phyloP scores from a whole-genome alignment of 2,888 invertebrate genomes.

The Tupiocoris notatus region DNA sequence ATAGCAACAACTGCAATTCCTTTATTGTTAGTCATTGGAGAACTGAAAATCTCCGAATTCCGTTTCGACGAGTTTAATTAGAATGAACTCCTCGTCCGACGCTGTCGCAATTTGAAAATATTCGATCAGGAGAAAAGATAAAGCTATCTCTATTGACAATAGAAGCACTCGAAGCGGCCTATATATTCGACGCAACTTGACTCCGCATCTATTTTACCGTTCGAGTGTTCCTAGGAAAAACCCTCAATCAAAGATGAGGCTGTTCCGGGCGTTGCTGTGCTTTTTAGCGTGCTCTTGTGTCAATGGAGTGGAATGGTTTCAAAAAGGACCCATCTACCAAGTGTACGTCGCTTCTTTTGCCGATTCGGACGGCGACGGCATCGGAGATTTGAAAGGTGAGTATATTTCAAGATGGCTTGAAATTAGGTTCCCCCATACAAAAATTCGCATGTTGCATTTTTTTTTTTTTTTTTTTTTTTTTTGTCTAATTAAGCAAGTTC shows the following conservation, averaged over 20 bases:
- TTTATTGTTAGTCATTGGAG: too few relatives aligned
- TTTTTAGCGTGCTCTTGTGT: not conserved
- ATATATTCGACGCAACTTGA: not conserved
- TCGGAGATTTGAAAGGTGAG: constrained; percentile 76
- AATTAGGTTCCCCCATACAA: too few relatives aligned
- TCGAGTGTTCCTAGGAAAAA: too few relatives aligned
- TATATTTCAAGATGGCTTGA: too few relatives aligned
- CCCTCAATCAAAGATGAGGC: not conserved
- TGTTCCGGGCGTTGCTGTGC: constrained; percentile 3
- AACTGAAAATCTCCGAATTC: too few relatives aligned
- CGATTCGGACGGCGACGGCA: constrained; percentile 80
- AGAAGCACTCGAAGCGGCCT: not conserved
- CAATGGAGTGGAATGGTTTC: constrained; percentile 66
- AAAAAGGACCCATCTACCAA: constrained; percentile 77
- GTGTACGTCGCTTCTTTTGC: constrained; percentile 81
- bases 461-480: too few relatives aligned
- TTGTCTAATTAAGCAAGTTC: too few relatives aligned
- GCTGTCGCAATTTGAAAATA: not conserved
- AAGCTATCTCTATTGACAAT: not conserved
- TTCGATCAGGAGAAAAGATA: not conserved
- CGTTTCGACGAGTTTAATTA: too few relatives aligned
- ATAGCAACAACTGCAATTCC: too few relatives aligned
- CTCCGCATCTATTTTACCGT: not conserved
- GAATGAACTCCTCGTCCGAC: too few relatives aligned
- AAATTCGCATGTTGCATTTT: too few relatives aligned